These are phyloP conservation scores for Cotesia glomerata DNA, from an alignment of 1,140 invertebrate genomes.

Conservation along the genomic window DNA sequence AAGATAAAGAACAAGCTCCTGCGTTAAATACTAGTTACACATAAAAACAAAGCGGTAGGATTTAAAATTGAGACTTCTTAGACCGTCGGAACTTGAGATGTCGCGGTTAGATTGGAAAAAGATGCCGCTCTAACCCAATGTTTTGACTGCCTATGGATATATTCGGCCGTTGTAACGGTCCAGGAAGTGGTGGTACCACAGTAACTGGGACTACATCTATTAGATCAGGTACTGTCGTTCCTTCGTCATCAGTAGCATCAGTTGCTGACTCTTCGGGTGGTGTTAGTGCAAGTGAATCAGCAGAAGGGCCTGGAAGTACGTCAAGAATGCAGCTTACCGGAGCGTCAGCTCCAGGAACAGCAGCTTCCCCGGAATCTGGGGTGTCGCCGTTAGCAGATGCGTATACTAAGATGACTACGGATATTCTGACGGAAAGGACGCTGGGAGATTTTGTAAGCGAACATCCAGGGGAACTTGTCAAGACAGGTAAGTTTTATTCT, in stretches of 20 bases:
- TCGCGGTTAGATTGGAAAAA: neutral
- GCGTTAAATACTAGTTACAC: no score
- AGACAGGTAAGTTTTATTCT: conserved; percentile 71
- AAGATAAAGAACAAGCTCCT: conserved; percentile 18
- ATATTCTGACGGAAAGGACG: conserved; percentile 83
- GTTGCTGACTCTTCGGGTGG: conserved; percentile 28
- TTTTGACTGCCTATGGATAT: conserved; percentile 63
- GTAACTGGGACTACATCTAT: conserved; percentile 47
- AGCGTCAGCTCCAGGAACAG: conserved; percentile 59
- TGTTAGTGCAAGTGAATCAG: conserved; percentile 26
- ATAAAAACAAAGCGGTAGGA: no score
- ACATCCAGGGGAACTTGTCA: conserved; percentile 89
- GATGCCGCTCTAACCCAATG: conserved; percentile 44
- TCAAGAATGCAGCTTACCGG: conserved; percentile 63
- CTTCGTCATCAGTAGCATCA: conserved; percentile 22
- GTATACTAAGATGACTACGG: conserved; percentile 88
- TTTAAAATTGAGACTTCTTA: no score
- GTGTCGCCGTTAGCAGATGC: conserved; percentile 76
- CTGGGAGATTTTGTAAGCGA: conserved; percentile 90
- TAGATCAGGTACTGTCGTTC: conserved; percentile 31
- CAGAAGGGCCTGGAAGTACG: conserved; percentile 30
- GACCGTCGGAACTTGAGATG: neutral
- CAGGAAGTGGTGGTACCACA: conserved; percentile 50
- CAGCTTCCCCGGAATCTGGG: conserved; percentile 60
- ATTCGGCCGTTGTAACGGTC: conserved; percentile 62